Conservation (phyloP, 2,113 vertebrate species). For the Austrofundulus limnaeus region DNA sequence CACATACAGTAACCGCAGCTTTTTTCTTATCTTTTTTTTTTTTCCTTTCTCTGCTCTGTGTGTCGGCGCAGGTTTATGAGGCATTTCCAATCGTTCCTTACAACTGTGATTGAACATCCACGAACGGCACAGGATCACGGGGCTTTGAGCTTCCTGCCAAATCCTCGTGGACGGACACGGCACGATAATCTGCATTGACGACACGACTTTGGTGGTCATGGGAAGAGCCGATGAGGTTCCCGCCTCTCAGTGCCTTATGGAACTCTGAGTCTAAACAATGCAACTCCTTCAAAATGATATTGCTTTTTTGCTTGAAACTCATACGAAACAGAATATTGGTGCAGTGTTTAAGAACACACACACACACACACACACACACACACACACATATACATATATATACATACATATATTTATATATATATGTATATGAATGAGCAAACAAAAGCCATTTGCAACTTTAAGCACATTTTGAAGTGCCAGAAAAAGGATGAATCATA, state of each 20-base stretch:
- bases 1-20: background rate
- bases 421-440: conserved; percentile 73
- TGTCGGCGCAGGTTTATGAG: conserved; percentile 60
- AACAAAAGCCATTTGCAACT: conserved; percentile 98
- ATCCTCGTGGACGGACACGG: conserved; percentile 80
- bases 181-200: conserved; percentile 86
- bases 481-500: conserved; percentile 64
- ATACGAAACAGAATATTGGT: conserved; percentile 78
- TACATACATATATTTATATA: conserved; percentile 10
- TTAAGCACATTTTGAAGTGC: conserved; percentile 88
- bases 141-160: conserved; percentile 76
- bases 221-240: conserved; percentile 81
- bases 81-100: conserved; percentile 58
- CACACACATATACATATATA: conserved; percentile 57
- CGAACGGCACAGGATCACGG: conserved; percentile 79
- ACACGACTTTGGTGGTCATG: conserved; percentile 92
- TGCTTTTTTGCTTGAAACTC: conserved; percentile 89
- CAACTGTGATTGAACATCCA: conserved; percentile 81
- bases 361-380: conserved; percentile 33
- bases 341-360: conserved; percentile 68
- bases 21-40: conserved; percentile 15
- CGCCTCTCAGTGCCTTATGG: conserved; percentile 99
- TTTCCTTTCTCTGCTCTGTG: conserved; percentile 37
- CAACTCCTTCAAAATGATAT: conserved; percentile 92
- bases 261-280: conserved; percentile 96